Base-by-base conservation (phyloP, 2,113 vertebrate genomes). In the Brachirus orientalis region DNA sequence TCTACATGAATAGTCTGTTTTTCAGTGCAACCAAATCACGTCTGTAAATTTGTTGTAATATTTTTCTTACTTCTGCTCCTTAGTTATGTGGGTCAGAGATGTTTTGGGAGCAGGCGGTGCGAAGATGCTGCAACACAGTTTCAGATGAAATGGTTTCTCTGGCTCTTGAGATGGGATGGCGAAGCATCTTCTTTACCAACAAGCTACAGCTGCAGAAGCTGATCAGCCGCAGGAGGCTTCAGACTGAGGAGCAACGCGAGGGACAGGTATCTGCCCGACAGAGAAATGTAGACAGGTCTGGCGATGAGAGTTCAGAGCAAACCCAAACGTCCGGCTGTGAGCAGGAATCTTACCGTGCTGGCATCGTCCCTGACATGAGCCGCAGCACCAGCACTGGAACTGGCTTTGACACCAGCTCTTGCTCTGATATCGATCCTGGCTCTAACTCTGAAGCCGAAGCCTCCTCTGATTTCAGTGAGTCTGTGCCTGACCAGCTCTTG, bases 151-250 rank as follows among this genome's bases (percentile, higher is more conserved):
- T 92, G 84, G 76, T 78, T 19, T 83, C 92, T 52, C 77, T 95
- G 68, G 94, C 94, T 0, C 1, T 52, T 18, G 92, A 94, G 10
- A 33, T 90, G 17, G 94, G 94, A 66, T 97, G 95, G 95, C 94
- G 91, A 37, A 61, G 68, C 33, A 51, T 95, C 47, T 96, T 94
- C 84, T 95, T 95, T 75, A 93, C 93, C 73, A 92, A 88, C 80
- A 94, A 91, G 70, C 75, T 94, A 19, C 94, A 95, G 69, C 92
- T 95, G 12, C 95, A 94, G 91, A 92, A 88, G 76, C 80, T 92
- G 48, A 92, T 95, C 59, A 84, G 72, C 38, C 93, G 85, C 72
- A 91, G 84, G 60, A 90, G 72, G 36, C 77, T 90, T 33, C 86
- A 48, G 58, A 9, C 28, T 0, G 28, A 80, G 35, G 64, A 70